Evolutionary conservation across 2,113 vertebrate species (phyloP).

Genomic region (Spheniscus mendiculus): DNA sequence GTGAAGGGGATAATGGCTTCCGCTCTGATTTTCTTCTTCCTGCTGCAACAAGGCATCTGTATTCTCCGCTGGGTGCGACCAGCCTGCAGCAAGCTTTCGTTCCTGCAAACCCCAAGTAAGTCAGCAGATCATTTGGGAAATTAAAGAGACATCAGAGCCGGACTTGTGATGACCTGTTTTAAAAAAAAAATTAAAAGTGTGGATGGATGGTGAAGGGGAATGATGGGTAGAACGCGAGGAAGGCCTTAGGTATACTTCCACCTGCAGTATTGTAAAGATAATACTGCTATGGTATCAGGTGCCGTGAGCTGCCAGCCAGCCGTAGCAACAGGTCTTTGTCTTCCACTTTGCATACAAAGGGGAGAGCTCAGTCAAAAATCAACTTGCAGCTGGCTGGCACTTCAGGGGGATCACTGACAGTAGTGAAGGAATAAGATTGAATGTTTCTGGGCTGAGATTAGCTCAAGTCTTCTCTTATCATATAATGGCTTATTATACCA

Average conservation of each 20-base stretch:
- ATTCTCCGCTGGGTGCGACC: not conserved
- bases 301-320: not conserved
- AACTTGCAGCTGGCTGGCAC: not conserved
- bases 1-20: not conserved
- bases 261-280: not conserved
- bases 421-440: not conserved
- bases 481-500: not conserved
- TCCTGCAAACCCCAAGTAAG: not conserved
- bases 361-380: not conserved
- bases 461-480: not conserved
- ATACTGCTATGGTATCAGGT: not conserved
- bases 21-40: not conserved
- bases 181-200: not conserved
- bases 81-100: not conserved
- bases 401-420: not conserved
- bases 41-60: not conserved
- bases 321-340: not conserved
- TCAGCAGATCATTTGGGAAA: not conserved
- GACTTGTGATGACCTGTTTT: not conserved
- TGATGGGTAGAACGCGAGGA: accelerated
- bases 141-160: not conserved
- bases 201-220: not conserved
- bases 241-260: not conserved
- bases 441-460: not conserved
- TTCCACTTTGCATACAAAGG: not conserved